A percentile compares a stretch with the other conserved stretches of the same genome.
Evolutionary conservation across 2,888 invertebrate genomes (phyloP).

Genomic region (Drosophila anomelani): DNA sequence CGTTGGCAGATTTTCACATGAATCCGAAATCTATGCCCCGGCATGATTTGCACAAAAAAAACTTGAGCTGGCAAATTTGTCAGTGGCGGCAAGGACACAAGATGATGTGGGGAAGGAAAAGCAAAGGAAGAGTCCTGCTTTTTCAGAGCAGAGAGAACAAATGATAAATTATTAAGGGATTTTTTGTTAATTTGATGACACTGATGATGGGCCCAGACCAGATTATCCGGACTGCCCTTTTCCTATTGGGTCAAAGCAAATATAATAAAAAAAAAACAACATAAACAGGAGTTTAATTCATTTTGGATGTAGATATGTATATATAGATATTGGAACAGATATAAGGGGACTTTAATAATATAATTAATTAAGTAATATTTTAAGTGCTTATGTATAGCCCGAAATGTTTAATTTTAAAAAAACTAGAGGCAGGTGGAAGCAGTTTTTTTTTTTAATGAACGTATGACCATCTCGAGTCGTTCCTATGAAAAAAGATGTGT

Average conservation of each 20-base stretch:
- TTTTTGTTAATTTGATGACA: constrained; percentile 83
- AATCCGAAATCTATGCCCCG: constrained; percentile 81
- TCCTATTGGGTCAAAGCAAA: constrained; percentile 8
- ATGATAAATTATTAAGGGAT: constrained; percentile 83
- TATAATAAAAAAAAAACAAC: not conserved
- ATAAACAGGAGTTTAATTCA: not conserved
- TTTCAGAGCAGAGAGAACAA: constrained; percentile 58
- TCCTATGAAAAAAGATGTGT: too few species aligned
- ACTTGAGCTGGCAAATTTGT: constrained; percentile 73
- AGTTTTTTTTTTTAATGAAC: too few species aligned
- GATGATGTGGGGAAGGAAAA: constrained; percentile 17
- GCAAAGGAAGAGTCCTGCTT: constrained; percentile 14
- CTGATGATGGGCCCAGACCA: constrained; percentile 64
- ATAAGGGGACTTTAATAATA: not conserved
- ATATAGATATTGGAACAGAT: not conserved
- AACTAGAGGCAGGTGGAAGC: too few species aligned
- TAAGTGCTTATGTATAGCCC: not conserved
- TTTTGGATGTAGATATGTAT: not conserved
- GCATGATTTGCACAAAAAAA: constrained; percentile 83
- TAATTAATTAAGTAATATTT: not conserved
- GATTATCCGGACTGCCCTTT: constrained; percentile 64
- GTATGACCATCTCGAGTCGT: too few species aligned
- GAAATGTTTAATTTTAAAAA: too few species aligned
- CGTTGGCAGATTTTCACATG: constrained; percentile 69
- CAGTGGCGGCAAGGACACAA: constrained; percentile 32